phyloP scores from a whole-genome alignment of 1,140 invertebrate species.

The Dreissena polymorpha region DNA sequence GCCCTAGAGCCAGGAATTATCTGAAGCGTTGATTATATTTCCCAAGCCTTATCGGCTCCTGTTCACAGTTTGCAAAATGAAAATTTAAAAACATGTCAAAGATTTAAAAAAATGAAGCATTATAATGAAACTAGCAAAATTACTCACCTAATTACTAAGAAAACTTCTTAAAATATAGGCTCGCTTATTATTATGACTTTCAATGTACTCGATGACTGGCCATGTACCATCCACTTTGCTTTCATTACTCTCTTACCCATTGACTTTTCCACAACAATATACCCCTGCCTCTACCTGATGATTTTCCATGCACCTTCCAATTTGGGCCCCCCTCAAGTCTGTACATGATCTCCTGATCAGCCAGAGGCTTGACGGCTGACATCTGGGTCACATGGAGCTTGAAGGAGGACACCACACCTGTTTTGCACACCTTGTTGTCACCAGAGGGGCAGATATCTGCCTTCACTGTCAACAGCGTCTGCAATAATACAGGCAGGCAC shows the following conservation, averaged over 20 bases:
- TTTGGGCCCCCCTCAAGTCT: constrained; percentile 95
- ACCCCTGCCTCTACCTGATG: constrained; percentile 81
- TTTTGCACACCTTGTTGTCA: constrained; percentile 92
- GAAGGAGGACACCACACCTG: constrained; percentile 92
- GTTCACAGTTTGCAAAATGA: background rate
- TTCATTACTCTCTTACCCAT: too few species aligned
- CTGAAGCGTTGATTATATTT: background rate
- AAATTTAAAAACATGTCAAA: background rate
- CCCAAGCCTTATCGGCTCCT: background rate
- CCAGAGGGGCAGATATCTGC: constrained; percentile 90
- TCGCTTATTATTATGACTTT: too few species aligned
- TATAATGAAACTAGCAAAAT: background rate
- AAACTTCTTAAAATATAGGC: background rate
- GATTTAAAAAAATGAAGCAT: background rate
- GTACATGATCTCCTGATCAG: constrained; percentile 89
- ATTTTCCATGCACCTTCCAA: constrained; percentile 95
- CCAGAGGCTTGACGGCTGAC: constrained; percentile 70
- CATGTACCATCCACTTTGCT: too few species aligned
- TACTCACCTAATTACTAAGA: background rate
- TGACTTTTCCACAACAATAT: too few species aligned
- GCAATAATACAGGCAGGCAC: constrained; percentile 57
- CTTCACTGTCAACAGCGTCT: constrained; percentile 91
- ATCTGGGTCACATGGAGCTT: constrained; percentile 86
- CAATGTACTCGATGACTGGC: too few species aligned
- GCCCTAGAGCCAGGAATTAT: too few species aligned